Base-by-base conservation (phyloP, 2,797 vertebrate species). In the Rhynchotus rufescens region DNA sequence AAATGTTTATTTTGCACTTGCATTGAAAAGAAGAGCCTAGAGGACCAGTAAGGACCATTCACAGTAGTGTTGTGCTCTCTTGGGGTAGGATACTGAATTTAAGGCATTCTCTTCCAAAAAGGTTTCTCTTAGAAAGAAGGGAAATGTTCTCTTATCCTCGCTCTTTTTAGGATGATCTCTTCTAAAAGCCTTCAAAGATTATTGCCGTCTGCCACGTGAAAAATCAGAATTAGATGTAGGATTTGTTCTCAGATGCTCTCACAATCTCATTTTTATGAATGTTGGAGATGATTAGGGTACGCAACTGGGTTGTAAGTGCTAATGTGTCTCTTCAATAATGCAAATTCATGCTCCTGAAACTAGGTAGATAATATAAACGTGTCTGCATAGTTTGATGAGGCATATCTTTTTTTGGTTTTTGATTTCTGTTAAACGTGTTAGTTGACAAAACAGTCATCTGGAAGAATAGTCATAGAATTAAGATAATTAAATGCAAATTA, bases 281-380 rank as follows among this genome's bases (percentile, higher is more conserved):
- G 2, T 42, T 47, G 32, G 16, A 56, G 45, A 40, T 34, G 57
- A 25, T 66, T 75, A 32, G 74, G n/a, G 19, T 36, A 23, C 13
- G 21, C 10, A 57, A 30, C 15, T 26, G 36, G 14, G 4, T 14
- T 56, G 7, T 52, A 57, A 67, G 7, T 59, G n/a, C 30, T n/a
- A 19, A 4, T 15, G 36, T 34, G 15, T 30, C n/a, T 62, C 64
- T 69, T 77, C 44, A 62, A 30, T 57, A 49, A 4, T 0, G 1
- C 1, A 9, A 3, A 49, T 80, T 80, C 0, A 0, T 59, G 21
- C 16, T 54, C 7, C 44, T 56, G 60, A 69, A 84, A 57, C 3
- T 3, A 10, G 10, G 25, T 5, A 51, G 56, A 52, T 0, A 4
- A 51, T 51, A n/a, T 23, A 80, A 69, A 89, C 19, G 4, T 3